Percentiles rank a stretch among this genome's conserved stretches.
Evolutionary conservation across 2,888 invertebrate genomes (phyloP).

Genomic region (Habroteleia sp.): DNA sequence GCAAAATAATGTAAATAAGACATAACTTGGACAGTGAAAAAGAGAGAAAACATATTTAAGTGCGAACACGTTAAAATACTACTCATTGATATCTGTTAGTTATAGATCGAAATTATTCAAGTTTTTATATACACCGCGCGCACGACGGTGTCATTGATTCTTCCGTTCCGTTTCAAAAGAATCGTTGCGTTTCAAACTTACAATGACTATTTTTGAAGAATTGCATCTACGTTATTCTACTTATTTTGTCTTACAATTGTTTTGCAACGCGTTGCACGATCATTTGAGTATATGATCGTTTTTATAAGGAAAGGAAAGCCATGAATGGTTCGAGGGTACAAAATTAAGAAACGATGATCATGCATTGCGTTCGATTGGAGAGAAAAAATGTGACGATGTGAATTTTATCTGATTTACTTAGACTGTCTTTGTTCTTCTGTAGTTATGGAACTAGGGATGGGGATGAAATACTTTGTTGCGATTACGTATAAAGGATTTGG

Average conservation of each 20-base stretch:
- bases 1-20: too few species aligned
- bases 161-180: constrained; percentile 16
- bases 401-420: constrained; percentile 5
- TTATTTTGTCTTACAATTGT: constrained; percentile 15
- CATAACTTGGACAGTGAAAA: too few species aligned
- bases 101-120: constrained; percentile 13
- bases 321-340: constrained; percentile 38
- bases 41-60: constrained; percentile 25
- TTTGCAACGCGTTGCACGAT: constrained; percentile 32
- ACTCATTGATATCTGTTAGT: constrained; percentile 12
- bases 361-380: constrained; percentile 39
- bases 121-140: background rate
- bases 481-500: constrained; percentile 26
- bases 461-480: constrained; percentile 31
- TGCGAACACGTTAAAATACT: constrained; percentile 16
- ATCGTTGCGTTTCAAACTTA: constrained; percentile 23
- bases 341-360: constrained; percentile 58
- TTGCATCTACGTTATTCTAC: constrained; percentile 25
- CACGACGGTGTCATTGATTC: constrained; percentile 7
- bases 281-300: constrained; percentile 12
- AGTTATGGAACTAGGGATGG: background rate
- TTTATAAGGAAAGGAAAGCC: too few species aligned
- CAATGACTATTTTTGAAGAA: constrained; percentile 19
- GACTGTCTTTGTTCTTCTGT: constrained; percentile 27
- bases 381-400: constrained; percentile 25